Evolutionary conservation across 2,113 vertebrate species (phyloP), one percentile per base, ranked within the genome.

Genomic region (Stigmatopora argus): DNA sequence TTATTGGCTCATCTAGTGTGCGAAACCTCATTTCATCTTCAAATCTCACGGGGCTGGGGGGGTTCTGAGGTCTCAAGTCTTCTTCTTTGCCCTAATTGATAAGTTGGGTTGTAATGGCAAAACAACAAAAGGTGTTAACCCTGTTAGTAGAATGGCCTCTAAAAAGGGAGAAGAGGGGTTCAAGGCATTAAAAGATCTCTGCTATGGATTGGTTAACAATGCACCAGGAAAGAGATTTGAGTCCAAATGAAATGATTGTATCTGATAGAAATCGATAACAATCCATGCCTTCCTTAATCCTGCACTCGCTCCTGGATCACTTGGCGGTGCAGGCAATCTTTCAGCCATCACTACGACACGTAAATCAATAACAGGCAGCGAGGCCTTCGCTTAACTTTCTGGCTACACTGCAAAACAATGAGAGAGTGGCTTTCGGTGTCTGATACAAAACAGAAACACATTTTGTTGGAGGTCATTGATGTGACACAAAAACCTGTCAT

Each of bases 171-270:
- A 9, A 53, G 64, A 71, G 67, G 35, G 49, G 63, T 14, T 38
- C 59, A 66, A 21, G 83, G 83, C 85, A 90, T 90, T 89, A 87
- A 88, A 89, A 88, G 86, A 89, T 87, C 82, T 81, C 77, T 71
- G 64, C 69, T 61, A 61, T 15, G 78, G 85, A 86, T 88, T 88
- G 87, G 83, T 71, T 87, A 79, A 59, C 72, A 70, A 71, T 80
- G 78, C 73, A 77, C 66, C 77, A 75, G 87, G 83, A 89, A 89
- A 78, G 80, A 87, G 88, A 90, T 88, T 82, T 86, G 83, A 87
- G 83, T 69, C 77, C 86, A 90, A 90, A 90, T 90, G 85, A 90
- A 92, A 90, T 90, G 90, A 92, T 91, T 90, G 90, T 90, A 90
- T 91, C 90, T 87, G 90, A 90, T 90, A 87, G 88, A 91, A 90